Evolutionary conservation across 2,888 invertebrate genomes (phyloP), one percentile per base, ranked within the genome.

Genomic region (Rhaphigaster nebulosa): DNA sequence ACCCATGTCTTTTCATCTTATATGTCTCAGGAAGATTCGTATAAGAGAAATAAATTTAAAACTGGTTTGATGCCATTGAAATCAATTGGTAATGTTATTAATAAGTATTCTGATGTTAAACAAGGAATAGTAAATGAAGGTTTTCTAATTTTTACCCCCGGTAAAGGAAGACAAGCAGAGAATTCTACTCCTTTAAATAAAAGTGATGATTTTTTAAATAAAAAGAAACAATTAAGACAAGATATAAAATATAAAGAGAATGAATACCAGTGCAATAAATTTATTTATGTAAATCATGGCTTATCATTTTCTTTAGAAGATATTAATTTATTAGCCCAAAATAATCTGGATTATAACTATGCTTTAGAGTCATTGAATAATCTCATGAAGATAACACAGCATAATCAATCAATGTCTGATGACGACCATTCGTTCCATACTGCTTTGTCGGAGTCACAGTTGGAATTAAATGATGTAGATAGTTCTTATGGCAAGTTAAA

Each of bases 221-320:
- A 41, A 41, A 34, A 41, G 50, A 34, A 45, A 41, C 13, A 41
- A 10, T 41, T 26, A 2, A 60, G 26, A 52, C 41, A 41, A 50
- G 84, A 41, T 38, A 29, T 50, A 29, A 54, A 80, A 52, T 29
- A n/a, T 18, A 56, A 76, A 45, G 34, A 41, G 34, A 89, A 76
- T 29, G 50, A 50, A 26, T 8, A 76, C 12, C 65, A 56, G 45
- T 70, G 38, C 65, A 41, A 41, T 87, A 80, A 84, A 87, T 60
- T 56, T 84, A 90, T 88, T 15, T 91, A 91, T 87, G 90, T 91
- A 26, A 91, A 91, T 60, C 91, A 91, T 70, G 91, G 90, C 13
- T 45, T 91, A 65, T 91, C 91, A 45, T 91, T 52, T 76, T 91
- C 91, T 54, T 65, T 90, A 29, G 91, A 91, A 88, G 91, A 91